Evolutionary conservation across 2,113 vertebrate species (phyloP), one percentile per base, ranked within the genome.

Genomic region (Physeter macrocephalus): DNA sequence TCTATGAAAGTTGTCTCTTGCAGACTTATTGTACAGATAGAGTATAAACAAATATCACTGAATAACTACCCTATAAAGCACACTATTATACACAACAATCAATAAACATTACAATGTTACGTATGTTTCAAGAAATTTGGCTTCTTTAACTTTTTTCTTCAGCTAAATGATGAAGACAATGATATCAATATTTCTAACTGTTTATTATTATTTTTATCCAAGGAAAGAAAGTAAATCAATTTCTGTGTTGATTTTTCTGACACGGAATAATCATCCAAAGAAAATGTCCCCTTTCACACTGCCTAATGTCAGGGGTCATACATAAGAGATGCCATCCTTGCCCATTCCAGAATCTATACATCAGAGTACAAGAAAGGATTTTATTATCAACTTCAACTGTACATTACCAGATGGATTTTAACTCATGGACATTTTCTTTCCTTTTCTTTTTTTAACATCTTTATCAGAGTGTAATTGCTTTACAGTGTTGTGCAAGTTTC

Each of bases 341-440:
- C 92, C 0, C 49, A 92, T 90, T 66, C 71, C 92, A 96, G 97
- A 96, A 98, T 97, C 93, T 98, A 96, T 97, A 81, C 95, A 39
- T 91, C 61, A 72, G 88, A 94, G 96, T 94, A 97, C 83, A 95
- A 98, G 91, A 95, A 94, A 84, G 34, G 95, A 90, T 98, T 98
- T 98, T 87, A 97, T 97, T 92, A 97, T 90, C 18, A 67, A 86
- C 66, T 95, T 98, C 49, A 95, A 18, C 72, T 98, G 8, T 31
- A 69, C 23, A 31, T 64, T 54, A 23, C 5, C 97, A 97, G 96
- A 95, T 98, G 72, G 72, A 94, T 59, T 97, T 97, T 97, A 98
- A 82, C 41, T 10, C 15, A 23, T 3, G 39, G 82, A 64, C 90
- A 90, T 86, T 96, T 82, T 95, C 94, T 97, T 52, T 52, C 52